Evolutionary conservation across 2,113 vertebrate genomes (phyloP), one percentile per base, ranked within the genome.

Genomic region (Tachuris rubrigastra): DNA sequence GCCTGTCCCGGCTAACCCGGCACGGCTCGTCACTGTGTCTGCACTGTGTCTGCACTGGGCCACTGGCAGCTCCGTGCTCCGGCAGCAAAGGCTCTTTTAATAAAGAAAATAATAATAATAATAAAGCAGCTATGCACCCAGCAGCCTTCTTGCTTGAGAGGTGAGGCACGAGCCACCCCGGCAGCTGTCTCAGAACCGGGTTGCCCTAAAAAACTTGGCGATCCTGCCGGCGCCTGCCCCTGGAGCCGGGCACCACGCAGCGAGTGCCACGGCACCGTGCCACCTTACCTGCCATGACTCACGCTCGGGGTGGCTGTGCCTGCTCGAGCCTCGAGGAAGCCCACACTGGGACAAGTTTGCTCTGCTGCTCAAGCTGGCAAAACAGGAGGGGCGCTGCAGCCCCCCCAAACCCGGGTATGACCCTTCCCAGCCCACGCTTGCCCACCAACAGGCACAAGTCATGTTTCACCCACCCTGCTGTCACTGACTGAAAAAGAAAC

Each of bases 321-420:
- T 21, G 14, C 3, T 37, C 42, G 3, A 49, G 81, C 53, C 42
- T 9, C 0, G 0, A 47, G 79, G 31, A 5, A 87, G n/a, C 37
- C 55, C 46, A 17, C 4, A 3, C 20, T 12, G 75, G 23, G 42
- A 82, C 52, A 52, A 0, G 13, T 39, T 52, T 58, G 28, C 44
- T 53, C 44, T 1, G 1, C 24, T 6, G 2, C 46, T 41, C 59
- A 19, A 55, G 39, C 33, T 22, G 12, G 33, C 4, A 4, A 71
- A 88, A 39, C 0, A 13, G 2, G 23, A 12, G 33, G 20, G 5
- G n/a, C 52, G 12, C 30, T 39, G 30, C 7, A 13, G 0, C 8
- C 10, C n/a, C 60, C 7, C 46, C 27, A 11, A 52, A n/a, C 9
- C 7, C 3, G 0, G 9, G 5, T 17, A 20, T 1, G 13, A 23